Conservation (phyloP, 2,113 vertebrate genomes). For the Thryonomys swinderianus region DNA sequence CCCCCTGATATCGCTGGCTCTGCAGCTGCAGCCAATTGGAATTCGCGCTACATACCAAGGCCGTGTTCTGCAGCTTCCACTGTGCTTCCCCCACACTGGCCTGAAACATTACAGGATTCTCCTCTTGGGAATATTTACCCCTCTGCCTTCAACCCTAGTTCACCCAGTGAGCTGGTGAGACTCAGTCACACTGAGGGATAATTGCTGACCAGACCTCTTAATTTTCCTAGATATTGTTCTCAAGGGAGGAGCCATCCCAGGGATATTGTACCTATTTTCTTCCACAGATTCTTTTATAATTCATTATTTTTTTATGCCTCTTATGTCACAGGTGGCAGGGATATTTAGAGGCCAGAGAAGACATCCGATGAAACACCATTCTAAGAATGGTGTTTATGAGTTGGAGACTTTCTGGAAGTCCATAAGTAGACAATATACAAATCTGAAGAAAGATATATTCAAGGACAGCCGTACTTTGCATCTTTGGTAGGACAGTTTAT, state of each 20-base stretch:
- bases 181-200: not conserved
- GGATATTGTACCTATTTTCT: not conserved
- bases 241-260: not conserved
- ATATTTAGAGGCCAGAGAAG: not conserved
- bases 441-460: not conserved
- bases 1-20: not conserved
- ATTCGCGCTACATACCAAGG: not conserved
- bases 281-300: not conserved
- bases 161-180: not conserved
- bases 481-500: not conserved
- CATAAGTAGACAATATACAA: not conserved
- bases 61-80: not conserved
- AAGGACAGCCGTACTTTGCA: not conserved
- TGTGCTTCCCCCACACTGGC: not conserved
- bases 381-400: conserved; percentile 27
- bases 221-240: not conserved
- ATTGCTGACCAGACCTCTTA: not conserved
- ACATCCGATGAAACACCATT: conserved; percentile 1
- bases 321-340: not conserved
- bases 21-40: not conserved
- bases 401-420: conserved; percentile 21
- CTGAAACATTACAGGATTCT: not conserved
- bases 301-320: not conserved
- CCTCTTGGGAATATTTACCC: not conserved
- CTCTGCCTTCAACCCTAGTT: not conserved